Base-by-base conservation (phyloP, 2,113 vertebrate species). In the pig (Sus scrofa) region DNA sequence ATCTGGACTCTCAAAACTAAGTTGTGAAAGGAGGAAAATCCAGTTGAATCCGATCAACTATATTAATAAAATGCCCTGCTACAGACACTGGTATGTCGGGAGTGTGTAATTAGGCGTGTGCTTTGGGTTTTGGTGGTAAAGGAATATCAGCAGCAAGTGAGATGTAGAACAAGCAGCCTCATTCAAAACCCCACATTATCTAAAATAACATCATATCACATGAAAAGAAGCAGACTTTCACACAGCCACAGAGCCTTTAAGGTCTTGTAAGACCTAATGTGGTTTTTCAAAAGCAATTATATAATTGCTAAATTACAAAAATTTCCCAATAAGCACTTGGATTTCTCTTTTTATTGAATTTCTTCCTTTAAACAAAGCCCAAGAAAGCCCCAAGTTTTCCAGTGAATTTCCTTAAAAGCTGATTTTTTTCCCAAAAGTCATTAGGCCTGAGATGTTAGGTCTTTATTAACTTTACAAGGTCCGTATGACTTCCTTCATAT, bases 301-400 rank as follows among this genome's bases (percentile, higher is more conserved):
- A 19, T 77, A 96, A 89, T 74, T 78, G 50, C 86, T 86, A 86
- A 91, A 86, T 86, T 89, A 37, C 44, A 86, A 60, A 77, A 96
- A 30, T 27, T n/a, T 71, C 78, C 77, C 82, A 56, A 67, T 54
- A 19, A 77, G 56, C 65, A 34, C 60, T 58, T 81, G 15, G 27
- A 9, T 86, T 94, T 89, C 39, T 91, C 30, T 92, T 79, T 85
- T 56, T 89, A 54, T 93, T n/a, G 34, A 93, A 91, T 96, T 93
- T 54, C 71, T 93, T 95, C 39, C 22, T 34, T 60, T 26, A 78
- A 87, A 73, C 54, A 67, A 77, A 77, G 24, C 56, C 0, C 14
- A 88, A 60, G 77, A 88, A 97, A 91, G 24, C 50, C 37, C 62
- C 56, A 67, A 62, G 81, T 94, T 87, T 91, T 67, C 83, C 63